Conservation (phyloP, 2,888 invertebrate species). For the Drosophila nigricruria region DNA sequence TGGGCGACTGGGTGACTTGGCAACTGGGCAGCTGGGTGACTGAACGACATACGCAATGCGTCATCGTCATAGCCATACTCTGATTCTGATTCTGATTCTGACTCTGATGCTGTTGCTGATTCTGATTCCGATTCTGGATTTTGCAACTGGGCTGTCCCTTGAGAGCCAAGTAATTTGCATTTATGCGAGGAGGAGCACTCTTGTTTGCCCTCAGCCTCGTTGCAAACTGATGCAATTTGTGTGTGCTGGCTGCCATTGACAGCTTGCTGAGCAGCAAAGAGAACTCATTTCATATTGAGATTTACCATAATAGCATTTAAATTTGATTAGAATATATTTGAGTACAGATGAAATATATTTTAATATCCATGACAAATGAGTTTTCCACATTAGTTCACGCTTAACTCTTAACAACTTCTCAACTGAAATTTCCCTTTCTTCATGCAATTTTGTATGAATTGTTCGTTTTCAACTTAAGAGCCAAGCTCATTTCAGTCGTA, state of each 20-base stretch:
- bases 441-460: not conserved
- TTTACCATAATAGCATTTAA: not conserved
- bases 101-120: slow-evolving; percentile 8
- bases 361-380: not conserved
- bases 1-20: not conserved
- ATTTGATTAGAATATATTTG: not conserved
- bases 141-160: slow-evolving; percentile 11
- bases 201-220: slow-evolving; percentile 39
- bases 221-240: slow-evolving; percentile 62
- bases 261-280: slow-evolving; percentile 22
- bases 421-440: too few relatives aligned
- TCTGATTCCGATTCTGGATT: slow-evolving; percentile 15
- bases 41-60: slow-evolving; percentile 68
- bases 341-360: not conserved
- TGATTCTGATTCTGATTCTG: slow-evolving; percentile 8
- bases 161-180: slow-evolving; percentile 40
- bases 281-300: not conserved
- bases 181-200: slow-evolving; percentile 18
- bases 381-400: not conserved
- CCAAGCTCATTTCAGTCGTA: slow-evolving; percentile 8
- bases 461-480: not conserved
- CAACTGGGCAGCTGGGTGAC: not conserved
- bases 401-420: too few relatives aligned
- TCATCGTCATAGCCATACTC: slow-evolving; percentile 56
- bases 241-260: slow-evolving; percentile 58